These are phyloP conservation scores for Ferrisia virgata DNA, from an alignment of 2,888 invertebrate genomes.

Conservation along the genomic window DNA sequence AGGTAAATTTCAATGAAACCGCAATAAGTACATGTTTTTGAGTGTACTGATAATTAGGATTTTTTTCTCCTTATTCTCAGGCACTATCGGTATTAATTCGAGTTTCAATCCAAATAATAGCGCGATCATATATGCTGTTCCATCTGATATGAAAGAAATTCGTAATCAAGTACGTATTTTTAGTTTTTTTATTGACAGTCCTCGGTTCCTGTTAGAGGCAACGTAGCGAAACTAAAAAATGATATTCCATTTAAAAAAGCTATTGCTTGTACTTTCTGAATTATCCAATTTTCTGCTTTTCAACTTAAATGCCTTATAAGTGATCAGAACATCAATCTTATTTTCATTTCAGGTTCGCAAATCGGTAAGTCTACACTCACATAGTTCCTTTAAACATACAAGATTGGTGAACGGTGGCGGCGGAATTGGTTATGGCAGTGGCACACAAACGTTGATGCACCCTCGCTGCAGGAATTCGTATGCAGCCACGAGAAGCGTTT, in stretches of 20 bases:
- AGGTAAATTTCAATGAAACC: not conserved
- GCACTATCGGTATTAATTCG: slow-evolving; percentile 63
- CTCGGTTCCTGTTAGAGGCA: not conserved
- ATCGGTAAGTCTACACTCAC: slow-evolving; percentile 61
- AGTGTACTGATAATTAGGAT: too few relatives aligned
- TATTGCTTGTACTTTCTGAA: too few relatives aligned
- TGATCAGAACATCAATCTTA: not conserved
- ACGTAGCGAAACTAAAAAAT: too few relatives aligned
- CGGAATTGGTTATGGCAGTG: not conserved
- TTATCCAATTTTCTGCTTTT: not conserved
- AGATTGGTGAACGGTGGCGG: not conserved
- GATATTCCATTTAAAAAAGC: too few relatives aligned
- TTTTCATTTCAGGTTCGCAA: slow-evolving; percentile 60
- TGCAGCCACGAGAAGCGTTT: slow-evolving; percentile 52
- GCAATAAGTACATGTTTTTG: not conserved
- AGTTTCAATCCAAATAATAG: slow-evolving; percentile 85
- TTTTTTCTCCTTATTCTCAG: not conserved
- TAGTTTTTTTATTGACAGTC: too few relatives aligned
- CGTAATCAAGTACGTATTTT: slow-evolving; percentile 29
- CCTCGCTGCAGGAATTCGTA: slow-evolving; percentile 32
- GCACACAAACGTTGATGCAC: not conserved
- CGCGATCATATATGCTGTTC: slow-evolving; percentile 84
- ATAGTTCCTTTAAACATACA: slow-evolving; percentile 23
- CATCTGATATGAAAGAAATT: slow-evolving; percentile 70
- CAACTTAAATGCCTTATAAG: not conserved